Conservation (phyloP, 2,888 invertebrate genomes). For the Ganaspis brasiliensis region DNA sequence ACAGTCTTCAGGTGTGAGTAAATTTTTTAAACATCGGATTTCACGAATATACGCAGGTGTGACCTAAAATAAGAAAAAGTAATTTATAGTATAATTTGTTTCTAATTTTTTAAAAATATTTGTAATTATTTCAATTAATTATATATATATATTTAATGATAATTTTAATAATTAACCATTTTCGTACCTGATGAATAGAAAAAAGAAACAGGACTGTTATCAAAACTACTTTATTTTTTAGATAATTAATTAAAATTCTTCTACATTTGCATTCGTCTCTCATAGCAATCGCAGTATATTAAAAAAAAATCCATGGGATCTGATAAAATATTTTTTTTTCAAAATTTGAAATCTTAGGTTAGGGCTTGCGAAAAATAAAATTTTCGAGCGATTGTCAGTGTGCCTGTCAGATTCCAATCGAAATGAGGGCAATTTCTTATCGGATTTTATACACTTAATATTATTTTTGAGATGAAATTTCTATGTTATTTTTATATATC, state of each 20-base stretch:
- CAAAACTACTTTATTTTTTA: background rate
- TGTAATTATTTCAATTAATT: too few relatives aligned
- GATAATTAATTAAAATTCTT: background rate
- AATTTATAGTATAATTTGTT: background rate
- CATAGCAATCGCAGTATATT: slow-evolving; percentile 7
- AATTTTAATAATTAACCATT: background rate
- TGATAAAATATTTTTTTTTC: background rate
- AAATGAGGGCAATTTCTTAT: slow-evolving; percentile 54
- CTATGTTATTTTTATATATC: slow-evolving; percentile 59
- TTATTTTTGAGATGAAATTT: slow-evolving; percentile 66
- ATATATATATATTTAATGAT: too few relatives aligned
- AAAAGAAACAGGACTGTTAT: background rate
- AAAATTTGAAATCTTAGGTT: slow-evolving; percentile 9
- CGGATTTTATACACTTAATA: slow-evolving; percentile 57
- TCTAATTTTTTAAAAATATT: too few relatives aligned
- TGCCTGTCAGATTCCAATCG: slow-evolving; percentile 54
- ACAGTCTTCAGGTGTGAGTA: slow-evolving; percentile 61
- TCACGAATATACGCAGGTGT: slow-evolving; percentile 50
- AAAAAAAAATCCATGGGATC: background rate
- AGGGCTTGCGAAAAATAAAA: background rate
- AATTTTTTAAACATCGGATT: slow-evolving; percentile 56
- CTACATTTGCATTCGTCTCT: slow-evolving; percentile 21
- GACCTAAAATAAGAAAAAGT: slow-evolving; percentile 6
- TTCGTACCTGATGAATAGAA: slow-evolving; percentile 14
- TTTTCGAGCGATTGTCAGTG: slow-evolving; percentile 44